Evolutionary conservation across 1,140 invertebrate genomes (phyloP).

Genomic region (Achroia grisella): DNA sequence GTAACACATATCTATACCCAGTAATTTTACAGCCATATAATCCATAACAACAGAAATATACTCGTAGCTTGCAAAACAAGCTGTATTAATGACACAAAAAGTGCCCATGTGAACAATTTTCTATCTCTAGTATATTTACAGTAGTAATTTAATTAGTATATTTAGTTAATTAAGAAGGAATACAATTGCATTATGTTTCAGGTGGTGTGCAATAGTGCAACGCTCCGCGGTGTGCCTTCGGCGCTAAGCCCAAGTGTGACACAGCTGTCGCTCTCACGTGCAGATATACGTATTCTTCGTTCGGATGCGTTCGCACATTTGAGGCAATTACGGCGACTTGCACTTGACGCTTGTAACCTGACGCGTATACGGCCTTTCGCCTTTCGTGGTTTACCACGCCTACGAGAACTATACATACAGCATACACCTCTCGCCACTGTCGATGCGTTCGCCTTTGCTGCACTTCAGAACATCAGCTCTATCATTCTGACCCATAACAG

Average conservation of each 20-base stretch:
- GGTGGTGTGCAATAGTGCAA: conserved; percentile 90
- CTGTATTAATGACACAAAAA: no score
- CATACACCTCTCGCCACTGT: conserved; percentile 84
- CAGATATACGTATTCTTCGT: conserved; percentile 84
- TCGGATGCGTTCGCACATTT: conserved; percentile 86
- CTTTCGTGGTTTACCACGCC: conserved; percentile 83
- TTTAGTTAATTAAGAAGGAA: no score
- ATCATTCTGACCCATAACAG: conserved; percentile 85
- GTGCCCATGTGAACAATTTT: neutral
- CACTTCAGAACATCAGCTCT: conserved; percentile 84
- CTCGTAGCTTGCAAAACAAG: no score
- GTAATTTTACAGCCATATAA: no score
- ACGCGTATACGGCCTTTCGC: conserved; percentile 86
- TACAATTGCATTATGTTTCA: conserved; percentile 48
- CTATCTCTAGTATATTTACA: conserved; percentile 1
- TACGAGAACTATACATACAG: conserved; percentile 86
- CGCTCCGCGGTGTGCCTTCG: conserved; percentile 83
- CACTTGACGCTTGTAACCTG: conserved; percentile 87
- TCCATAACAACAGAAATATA: no score
- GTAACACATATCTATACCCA: no score
- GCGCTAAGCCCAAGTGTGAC: conserved; percentile 83
- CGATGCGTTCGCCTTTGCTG: conserved; percentile 86
- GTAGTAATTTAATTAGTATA: neutral
- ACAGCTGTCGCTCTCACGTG: conserved; percentile 86
- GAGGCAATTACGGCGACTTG: conserved; percentile 80